Base-by-base conservation (phyloP, 92 coral and sea anemone genomes). In the Palythoa caribaeorum region DNA sequence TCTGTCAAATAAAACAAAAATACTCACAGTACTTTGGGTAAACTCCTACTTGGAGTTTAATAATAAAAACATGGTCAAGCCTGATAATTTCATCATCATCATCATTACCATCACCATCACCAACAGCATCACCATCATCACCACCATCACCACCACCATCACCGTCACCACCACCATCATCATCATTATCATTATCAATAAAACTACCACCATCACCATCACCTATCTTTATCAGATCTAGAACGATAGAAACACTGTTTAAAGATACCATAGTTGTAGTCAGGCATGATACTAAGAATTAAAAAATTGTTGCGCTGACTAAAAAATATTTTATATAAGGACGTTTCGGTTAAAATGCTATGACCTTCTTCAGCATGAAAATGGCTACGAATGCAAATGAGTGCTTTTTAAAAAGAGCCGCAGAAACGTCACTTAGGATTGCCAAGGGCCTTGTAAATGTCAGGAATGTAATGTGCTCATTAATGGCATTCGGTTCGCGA, bases 391-490 rank as follows among this genome's bases (percentile, higher is more conserved):
- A 28, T 28, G 28, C 28, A 28, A 28, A 28, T 28, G 28, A 28
- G 28, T 28, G 28, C 28, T 28, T 28, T 28, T 28, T 28, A 28
- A 28, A 28, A 28, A 28, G 28, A 28, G 28, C 28, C 28, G 28
- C 28, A 28, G 28, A 28, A 28, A 69, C 37, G 74, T 69, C 74
- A 69, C 74, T 69, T 69, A 44, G 74, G 74, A 69, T 69, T 69
- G 36, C 74, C 13, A 69, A 69, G 37, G 13, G 44, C 74, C 74
- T 19, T 69, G 36, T 69, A 69, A 69, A 69, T 69, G 74, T 69
- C 74, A 69, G 74, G 74, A 69, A 69, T 69, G 74, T 69, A 69
- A 69, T 84, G 79, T 84, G 88, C 71, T 84, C 88, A 36, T 84
- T 84, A 20, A 84, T 72, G 1, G 88, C 9, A 38, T 84, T 51